Percentiles rank a stretch among this genome's conserved stretches.
These are phyloP conservation scores for Sebastes hubbsi DNA, from an alignment of 2,797 vertebrate genomes.

Conservation along the genomic window DNA sequence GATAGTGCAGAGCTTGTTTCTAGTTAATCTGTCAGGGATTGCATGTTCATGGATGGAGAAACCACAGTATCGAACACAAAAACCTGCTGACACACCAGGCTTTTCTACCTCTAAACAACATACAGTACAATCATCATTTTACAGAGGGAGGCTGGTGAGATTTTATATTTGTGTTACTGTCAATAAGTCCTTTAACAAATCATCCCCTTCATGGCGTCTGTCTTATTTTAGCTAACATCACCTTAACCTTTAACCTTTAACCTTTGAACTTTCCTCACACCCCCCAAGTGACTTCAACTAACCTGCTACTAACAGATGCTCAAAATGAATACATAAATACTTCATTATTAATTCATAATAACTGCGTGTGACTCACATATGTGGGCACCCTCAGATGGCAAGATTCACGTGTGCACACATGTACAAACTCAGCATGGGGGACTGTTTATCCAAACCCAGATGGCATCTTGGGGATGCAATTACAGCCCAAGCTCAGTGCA, in stretches of 20 bases:
- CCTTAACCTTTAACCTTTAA: background rate
- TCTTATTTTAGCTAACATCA: background rate
- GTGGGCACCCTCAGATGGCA: constrained; percentile 10
- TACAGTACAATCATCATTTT: background rate
- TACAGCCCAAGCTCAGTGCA: constrained; percentile 23
- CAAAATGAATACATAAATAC: constrained; percentile 13
- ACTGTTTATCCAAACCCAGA: constrained; percentile 8
- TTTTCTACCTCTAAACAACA: background rate
- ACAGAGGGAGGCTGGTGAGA: background rate
- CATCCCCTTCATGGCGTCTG: background rate
- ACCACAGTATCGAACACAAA: background rate
- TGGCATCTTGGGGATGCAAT: constrained; percentile 8
- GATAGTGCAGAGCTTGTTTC: constrained; percentile 42
- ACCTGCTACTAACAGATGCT: constrained; percentile 16
- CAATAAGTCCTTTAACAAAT: background rate
- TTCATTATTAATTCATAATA: constrained; percentile 32
- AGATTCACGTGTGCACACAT: background rate
- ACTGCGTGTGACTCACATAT: constrained; percentile 27
- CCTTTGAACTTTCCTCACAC: background rate
- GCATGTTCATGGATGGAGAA: constrained; percentile 18
- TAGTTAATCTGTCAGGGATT: constrained; percentile 52
- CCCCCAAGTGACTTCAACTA: background rate
- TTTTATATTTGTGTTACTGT: background rate
- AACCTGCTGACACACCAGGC: background rate
- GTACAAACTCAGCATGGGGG: constrained; percentile 3